Conservation (phyloP, 2,113 vertebrate species). For the Actenoides hombroni region DNA sequence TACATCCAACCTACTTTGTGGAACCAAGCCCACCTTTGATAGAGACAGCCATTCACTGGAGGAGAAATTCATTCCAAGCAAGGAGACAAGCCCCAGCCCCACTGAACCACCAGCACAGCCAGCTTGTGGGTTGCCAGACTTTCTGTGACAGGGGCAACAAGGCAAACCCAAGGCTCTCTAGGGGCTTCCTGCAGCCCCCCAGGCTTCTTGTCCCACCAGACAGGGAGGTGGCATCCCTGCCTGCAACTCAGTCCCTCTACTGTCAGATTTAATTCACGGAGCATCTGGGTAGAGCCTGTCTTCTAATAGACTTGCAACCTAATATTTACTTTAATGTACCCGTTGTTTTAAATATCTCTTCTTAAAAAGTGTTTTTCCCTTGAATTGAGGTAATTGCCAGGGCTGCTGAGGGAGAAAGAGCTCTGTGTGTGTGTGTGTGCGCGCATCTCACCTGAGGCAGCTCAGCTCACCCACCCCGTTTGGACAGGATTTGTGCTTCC, state of each 20-base stretch:
- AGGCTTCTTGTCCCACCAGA: background rate
- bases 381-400: fast-evolving
- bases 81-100: background rate
- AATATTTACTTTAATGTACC: slow-evolving; percentile 19
- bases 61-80: background rate
- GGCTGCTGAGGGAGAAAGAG: background rate
- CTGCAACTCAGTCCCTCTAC: background rate
- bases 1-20: background rate
- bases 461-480: background rate
- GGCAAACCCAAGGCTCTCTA: background rate
- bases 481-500: background rate
- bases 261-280: background rate
- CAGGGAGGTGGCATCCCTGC: background rate
- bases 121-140: background rate
- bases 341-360: background rate
- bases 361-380: background rate
- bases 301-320: background rate
- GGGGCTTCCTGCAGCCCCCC: background rate
- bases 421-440: background rate
- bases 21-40: background rate
- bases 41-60: background rate
- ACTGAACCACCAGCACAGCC: background rate
- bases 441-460: background rate
- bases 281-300: background rate
- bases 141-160: fast-evolving